phyloP scores from a whole-genome alignment of 2,888 invertebrate genomes.

The Limenitis camilla region DNA sequence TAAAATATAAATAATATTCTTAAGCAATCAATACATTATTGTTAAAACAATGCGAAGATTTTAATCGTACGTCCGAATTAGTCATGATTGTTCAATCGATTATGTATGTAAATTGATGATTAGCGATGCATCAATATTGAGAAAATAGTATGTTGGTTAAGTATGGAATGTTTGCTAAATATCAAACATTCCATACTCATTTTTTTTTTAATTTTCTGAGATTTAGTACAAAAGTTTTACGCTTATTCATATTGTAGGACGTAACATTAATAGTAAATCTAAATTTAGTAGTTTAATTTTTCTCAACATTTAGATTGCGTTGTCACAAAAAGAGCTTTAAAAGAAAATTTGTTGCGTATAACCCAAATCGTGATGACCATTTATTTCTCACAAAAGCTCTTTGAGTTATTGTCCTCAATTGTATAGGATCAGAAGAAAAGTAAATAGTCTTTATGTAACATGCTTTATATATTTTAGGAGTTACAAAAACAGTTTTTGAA shows the following conservation, averaged over 20 bases:
- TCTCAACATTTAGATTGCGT: background rate
- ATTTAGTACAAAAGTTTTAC: background rate
- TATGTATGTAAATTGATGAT: constrained; percentile 10
- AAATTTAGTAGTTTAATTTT: too few relatives aligned
- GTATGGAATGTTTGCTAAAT: too few relatives aligned
- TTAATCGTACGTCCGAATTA: background rate
- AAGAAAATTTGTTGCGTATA: constrained; percentile 4
- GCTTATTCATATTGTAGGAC: background rate
- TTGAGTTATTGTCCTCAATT: background rate
- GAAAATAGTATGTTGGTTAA: too few relatives aligned
- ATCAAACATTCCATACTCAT: constrained; percentile 3
- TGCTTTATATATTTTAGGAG: too few relatives aligned
- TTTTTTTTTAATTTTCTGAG: background rate
- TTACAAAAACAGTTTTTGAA: too few relatives aligned
- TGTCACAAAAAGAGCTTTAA: background rate
- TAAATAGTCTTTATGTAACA: too few relatives aligned
- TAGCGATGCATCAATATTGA: constrained; percentile 12
- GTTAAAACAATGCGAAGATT: too few relatives aligned
- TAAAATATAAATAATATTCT: too few relatives aligned
- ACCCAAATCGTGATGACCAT: constrained; percentile 8
- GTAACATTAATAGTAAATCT: background rate
- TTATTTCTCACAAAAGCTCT: constrained; percentile 5
- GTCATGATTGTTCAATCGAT: background rate
- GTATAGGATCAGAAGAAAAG: background rate
- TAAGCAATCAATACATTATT: too few relatives aligned